Base-by-base conservation (phyloP, 1,140 invertebrate species). In the Hycleus cichorii region DNA sequence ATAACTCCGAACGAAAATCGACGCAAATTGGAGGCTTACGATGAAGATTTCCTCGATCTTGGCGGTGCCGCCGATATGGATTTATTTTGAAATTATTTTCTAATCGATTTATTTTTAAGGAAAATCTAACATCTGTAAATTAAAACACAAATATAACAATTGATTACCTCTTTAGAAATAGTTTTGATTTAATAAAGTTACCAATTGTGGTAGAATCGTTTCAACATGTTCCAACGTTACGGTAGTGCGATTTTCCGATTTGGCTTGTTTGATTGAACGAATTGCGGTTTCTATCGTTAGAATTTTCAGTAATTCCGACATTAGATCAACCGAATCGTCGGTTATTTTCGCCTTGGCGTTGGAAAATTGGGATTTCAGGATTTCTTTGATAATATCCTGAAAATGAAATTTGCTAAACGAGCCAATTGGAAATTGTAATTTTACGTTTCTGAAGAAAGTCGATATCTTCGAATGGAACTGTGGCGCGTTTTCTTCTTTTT, bases 21-120 rank as follows among this genome's bases (percentile, higher is more conserved):
- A 46, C 39, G 59, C 53, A 58, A 63, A 39, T 57, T 61, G 8
- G 64, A 72, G n/a, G 76, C 75, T 56, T 83, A 84, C 56, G 82
- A 84, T 55, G 85, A 87, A 43, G 85, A 88, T 70, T 83, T 83
- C 75, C 76, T 88, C 26, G 85, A 88, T 70, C 77, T 88, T 32
- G 83, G 80, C 69, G 79, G 79, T 59, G 82, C 81, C 57, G 78
- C 82, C 65, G 83, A 88, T 45, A 89, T 89, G 86, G 86, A 89
- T 73, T 69, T 88, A 48, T 87, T 88, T 74, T 85, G 64, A 65
- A 52, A 39, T 51, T 12, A 24, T 39, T 47, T 25, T 32, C 25
- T 24, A 49, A 52, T 47, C 4, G 45, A 26, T 42, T 51, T 44
- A 39, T 38, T 48, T 8, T 48, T 48, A 40, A 39, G 66, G 62